phyloP scores from a whole-genome alignment of 1,140 invertebrate genomes.

The Phortica variegata region DNA sequence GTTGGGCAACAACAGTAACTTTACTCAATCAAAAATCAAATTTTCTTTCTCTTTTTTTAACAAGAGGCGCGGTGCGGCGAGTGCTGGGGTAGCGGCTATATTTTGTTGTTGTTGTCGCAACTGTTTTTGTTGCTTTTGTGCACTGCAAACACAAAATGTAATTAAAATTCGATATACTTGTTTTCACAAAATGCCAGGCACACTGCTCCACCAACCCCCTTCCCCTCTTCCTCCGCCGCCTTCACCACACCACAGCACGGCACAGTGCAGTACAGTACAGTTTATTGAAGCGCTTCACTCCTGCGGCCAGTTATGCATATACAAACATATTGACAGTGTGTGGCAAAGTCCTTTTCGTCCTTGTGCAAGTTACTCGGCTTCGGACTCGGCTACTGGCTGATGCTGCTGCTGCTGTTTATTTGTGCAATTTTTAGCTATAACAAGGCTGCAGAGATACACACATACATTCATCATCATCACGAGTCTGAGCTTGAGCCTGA shows the following conservation, averaged over 20 bases:
- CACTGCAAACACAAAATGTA: slow-evolving; percentile 39
- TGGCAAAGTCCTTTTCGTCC: too few species aligned
- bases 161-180: slow-evolving; percentile 56
- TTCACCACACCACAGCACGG: too few species aligned
- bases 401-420: too few species aligned
- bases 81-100: too few species aligned
- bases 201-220: slow-evolving; percentile 16
- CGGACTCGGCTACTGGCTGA: too few species aligned
- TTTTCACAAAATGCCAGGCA: slow-evolving; percentile 42
- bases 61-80: slow-evolving; percentile 28
- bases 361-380: too few species aligned
- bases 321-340: slow-evolving; percentile 12
- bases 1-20: background rate
- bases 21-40: slow-evolving; percentile 50
- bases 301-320: slow-evolving; percentile 9
- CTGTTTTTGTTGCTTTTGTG: too few species aligned
- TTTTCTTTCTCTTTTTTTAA: slow-evolving; percentile 34
- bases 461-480: slow-evolving; percentile 32
- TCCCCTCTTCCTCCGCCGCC: too few species aligned
- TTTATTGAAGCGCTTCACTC: slow-evolving; percentile 12
- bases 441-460: slow-evolving; percentile 3
- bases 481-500: too few species aligned
- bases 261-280: too few species aligned
- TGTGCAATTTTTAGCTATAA: too few species aligned
- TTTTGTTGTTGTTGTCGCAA: too few species aligned